Evolutionary conservation across 2,888 invertebrate genomes (phyloP).

Genomic region (Rhogogaster chlorosoma): DNA sequence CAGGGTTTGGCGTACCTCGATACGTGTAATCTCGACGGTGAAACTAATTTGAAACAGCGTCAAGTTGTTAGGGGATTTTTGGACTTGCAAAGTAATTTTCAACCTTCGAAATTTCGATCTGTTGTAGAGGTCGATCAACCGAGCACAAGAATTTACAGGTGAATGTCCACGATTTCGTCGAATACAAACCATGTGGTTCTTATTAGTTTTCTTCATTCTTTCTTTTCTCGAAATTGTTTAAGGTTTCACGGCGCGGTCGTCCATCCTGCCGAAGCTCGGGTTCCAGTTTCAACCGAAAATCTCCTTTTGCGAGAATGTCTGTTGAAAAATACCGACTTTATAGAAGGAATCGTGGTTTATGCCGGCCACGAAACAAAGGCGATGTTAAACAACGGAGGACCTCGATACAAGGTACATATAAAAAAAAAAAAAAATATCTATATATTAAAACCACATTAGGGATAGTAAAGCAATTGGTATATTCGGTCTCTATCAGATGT

Average conservation of each 20-base stretch:
- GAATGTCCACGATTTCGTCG: background rate
- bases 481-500: background rate
- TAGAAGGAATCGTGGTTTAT: slow-evolving; percentile 98
- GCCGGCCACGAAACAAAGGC: slow-evolving; percentile 98
- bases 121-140: slow-evolving; percentile 96
- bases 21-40: slow-evolving; percentile 97
- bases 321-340: slow-evolving; percentile 97
- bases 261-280: slow-evolving; percentile 88
- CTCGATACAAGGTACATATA: slow-evolving; percentile 80
- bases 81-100: slow-evolving; percentile 87
- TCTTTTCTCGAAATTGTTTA: slow-evolving; percentile 37
- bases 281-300: slow-evolving; percentile 93
- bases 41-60: slow-evolving; percentile 96
- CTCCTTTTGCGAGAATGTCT: slow-evolving; percentile 95
- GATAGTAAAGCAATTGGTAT: background rate
- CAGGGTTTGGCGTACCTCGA: slow-evolving; percentile 96
- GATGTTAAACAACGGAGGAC: slow-evolving; percentile 98
- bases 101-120: slow-evolving; percentile 90
- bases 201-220: background rate
- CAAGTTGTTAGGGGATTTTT: slow-evolving; percentile 89
- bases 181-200: background rate
- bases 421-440: background rate
- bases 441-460: background rate
- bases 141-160: slow-evolving; percentile 95
- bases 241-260: slow-evolving; percentile 93